Evolutionary conservation across 1,140 invertebrate species (phyloP).

Genomic region (Dendroctonus ponderosae): DNA sequence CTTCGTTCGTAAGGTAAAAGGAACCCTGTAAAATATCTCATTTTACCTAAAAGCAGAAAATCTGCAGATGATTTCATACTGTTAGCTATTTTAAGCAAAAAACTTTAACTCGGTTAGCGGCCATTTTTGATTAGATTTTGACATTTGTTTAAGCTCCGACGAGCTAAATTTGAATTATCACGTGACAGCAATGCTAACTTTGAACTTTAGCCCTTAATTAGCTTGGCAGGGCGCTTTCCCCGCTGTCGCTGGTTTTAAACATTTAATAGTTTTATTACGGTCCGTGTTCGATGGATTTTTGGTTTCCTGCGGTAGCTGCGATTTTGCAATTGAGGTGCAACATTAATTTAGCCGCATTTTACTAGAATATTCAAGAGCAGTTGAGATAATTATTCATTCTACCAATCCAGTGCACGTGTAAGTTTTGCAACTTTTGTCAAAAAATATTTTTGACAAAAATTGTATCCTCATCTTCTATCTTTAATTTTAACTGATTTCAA

Average conservation of each 20-base stretch:
- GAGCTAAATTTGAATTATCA: conserved; percentile 31
- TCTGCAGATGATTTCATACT: conserved; percentile 22
- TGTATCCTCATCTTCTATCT: too few relatives aligned
- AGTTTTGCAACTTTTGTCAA: too few relatives aligned
- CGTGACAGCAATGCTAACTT: conserved; percentile 28
- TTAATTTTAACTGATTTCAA: too few relatives aligned
- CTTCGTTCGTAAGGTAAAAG: too few relatives aligned
- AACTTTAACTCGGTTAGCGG: conserved; percentile 17
- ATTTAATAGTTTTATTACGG: conserved; percentile 5
- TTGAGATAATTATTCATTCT: too few relatives aligned
- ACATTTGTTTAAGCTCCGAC: conserved; percentile 23
- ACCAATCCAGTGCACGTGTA: too few relatives aligned
- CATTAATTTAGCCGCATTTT: too few relatives aligned
- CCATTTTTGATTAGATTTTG: conserved; percentile 29
- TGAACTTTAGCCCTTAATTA: conserved; percentile 16
- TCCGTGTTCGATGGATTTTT: conserved; percentile 1
- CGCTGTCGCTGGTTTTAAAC: background rate
- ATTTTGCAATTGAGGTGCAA: too few relatives aligned
- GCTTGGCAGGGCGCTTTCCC: conserved; percentile 6
- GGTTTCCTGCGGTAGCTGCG: background rate
- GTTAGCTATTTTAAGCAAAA: conserved; percentile 10
- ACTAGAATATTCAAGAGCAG: too few relatives aligned
- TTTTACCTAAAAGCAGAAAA: background rate
- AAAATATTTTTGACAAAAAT: too few relatives aligned
- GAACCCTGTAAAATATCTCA: too few relatives aligned